Conservation (phyloP, 1,140 invertebrate genomes). For the Procambarus virginalis region DNA sequence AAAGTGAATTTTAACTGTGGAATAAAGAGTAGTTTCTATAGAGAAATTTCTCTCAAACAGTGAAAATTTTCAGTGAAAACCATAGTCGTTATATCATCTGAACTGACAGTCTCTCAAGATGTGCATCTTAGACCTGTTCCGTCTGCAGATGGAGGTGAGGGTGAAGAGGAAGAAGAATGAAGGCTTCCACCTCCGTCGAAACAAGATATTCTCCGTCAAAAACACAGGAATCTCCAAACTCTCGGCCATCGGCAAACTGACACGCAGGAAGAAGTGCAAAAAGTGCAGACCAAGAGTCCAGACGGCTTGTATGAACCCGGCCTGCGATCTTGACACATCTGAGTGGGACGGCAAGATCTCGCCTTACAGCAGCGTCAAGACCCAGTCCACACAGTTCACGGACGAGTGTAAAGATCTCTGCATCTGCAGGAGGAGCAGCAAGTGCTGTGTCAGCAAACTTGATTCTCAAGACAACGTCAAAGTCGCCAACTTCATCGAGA, state of each 20-base stretch:
- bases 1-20: not conserved
- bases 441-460: not conserved
- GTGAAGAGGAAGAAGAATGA: conserved; percentile 53
- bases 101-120: not conserved
- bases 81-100: not conserved
- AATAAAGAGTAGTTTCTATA: not conserved
- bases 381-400: conserved; percentile 51
- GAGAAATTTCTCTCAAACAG: not conserved
- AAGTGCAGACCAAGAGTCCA: not conserved
- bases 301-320: conserved; percentile 33
- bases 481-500: conserved; percentile 47
- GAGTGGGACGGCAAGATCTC: conserved; percentile 41
- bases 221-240: conserved; percentile 32
- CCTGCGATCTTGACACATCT: conserved; percentile 29
- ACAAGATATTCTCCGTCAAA: conserved; percentile 39
- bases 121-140: conserved; percentile 57
- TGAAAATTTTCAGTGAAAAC: not conserved
- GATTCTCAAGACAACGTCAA: conserved; percentile 10
- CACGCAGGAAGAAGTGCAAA: conserved; percentile 27
- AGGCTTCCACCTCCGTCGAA: conserved; percentile 43
- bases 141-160: conserved; percentile 54
- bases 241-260: conserved; percentile 42
- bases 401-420: conserved; percentile 45
- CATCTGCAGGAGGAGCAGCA: not conserved
- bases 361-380: conserved; percentile 57